phyloP scores from a whole-genome alignment of 2,797 vertebrate genomes.

The Micrastur ruficollis region DNA sequence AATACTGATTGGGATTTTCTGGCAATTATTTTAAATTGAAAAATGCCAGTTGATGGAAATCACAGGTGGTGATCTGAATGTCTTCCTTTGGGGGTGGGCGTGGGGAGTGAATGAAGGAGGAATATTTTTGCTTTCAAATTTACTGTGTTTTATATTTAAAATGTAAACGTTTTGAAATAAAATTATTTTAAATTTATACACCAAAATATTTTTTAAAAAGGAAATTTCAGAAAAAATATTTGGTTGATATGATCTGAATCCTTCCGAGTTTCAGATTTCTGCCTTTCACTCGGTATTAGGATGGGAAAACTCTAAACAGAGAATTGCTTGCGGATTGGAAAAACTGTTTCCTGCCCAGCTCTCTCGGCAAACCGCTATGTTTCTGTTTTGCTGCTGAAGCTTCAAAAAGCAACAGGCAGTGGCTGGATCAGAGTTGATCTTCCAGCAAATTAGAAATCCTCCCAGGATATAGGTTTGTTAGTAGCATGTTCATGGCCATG shows the following conservation, averaged over 20 bases:
- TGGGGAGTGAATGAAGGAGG: not conserved
- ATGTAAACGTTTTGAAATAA: not conserved
- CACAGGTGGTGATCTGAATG: not conserved
- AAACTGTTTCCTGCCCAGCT: conserved; percentile 36
- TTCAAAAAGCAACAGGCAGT: conserved; percentile 8
- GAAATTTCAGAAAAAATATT: not conserved
- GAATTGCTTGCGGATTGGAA: conserved; percentile 7
- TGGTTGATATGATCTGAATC: not conserved
- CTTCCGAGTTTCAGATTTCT: not conserved
- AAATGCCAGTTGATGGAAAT: not conserved
- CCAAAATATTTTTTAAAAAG: not conserved
- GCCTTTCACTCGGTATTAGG: not conserved
- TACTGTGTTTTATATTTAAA: not conserved
- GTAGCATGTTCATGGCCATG: not conserved
- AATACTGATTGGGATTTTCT: not conserved
- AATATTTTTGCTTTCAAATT: not conserved
- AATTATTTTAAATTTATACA: not conserved
- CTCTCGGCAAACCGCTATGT: not conserved
- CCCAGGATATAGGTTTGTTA: not conserved
- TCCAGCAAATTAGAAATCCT: not conserved
- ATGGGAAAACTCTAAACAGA: not conserved
- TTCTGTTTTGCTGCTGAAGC: conserved; percentile 32
- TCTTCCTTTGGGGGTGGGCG: not conserved
- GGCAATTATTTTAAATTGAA: conserved; percentile 23
- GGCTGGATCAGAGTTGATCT: not conserved